A percentile compares a stretch with the other conserved stretches of the same genome.
Evolutionary conservation across 2,888 invertebrate genomes (phyloP).

Genomic region (Oscheius sp.): DNA sequence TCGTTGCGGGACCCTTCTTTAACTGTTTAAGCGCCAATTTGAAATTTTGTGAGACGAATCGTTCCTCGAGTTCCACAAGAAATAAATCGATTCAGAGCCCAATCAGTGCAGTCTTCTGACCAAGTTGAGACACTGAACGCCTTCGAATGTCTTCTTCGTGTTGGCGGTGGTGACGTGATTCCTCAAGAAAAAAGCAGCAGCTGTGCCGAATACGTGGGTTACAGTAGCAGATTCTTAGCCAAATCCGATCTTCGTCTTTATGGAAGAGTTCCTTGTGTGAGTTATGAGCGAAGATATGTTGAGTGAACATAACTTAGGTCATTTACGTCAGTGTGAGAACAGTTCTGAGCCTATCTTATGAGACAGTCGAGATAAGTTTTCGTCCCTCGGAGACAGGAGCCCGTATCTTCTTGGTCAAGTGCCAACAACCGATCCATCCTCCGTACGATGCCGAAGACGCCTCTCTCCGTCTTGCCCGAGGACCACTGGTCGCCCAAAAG

Average conservation of each 20-base stretch:
- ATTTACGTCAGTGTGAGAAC: constrained; percentile 41
- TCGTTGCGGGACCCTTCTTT: neutral
- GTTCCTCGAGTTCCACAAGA: neutral
- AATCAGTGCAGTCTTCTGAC: constrained; percentile 51
- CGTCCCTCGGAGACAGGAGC: constrained; percentile 11
- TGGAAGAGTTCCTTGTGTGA: constrained; percentile 49
- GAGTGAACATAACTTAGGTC: constrained; percentile 33
- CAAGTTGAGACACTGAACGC: constrained; percentile 50
- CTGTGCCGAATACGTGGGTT: constrained; percentile 44
- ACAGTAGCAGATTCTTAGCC: constrained; percentile 45
- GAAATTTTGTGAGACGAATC: neutral
- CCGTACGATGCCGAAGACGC: constrained; percentile 22
- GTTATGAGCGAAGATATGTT: neutral
- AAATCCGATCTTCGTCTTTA: constrained; percentile 46
- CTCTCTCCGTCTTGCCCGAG: constrained; percentile 23
- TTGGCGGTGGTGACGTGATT: constrained; percentile 46
- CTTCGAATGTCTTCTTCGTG: constrained; percentile 33
- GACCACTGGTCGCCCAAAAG: constrained; percentile 17
- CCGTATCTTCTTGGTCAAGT: neutral
- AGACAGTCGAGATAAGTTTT: constrained; percentile 41
- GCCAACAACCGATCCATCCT: constrained; percentile 1
- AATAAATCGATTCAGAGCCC: constrained; percentile 39
- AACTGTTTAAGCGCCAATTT: neutral
- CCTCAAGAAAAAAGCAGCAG: constrained; percentile 38
- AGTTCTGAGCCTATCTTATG: constrained; percentile 39